Evolutionary conservation across 2,888 invertebrate species (phyloP).

Genomic region (Drosophila meridionalis): DNA sequence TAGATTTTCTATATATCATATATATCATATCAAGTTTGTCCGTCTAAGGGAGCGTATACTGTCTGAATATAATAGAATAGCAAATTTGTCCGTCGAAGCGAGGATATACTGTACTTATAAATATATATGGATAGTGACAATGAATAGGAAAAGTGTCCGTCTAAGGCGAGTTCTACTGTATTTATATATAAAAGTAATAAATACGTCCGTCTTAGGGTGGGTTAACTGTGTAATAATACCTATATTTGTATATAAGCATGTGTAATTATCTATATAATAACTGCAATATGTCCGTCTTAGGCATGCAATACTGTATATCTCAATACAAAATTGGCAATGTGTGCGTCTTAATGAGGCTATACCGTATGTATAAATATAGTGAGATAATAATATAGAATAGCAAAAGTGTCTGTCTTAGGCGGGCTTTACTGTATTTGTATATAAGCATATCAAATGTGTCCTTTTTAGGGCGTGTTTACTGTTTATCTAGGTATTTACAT

Average conservation of each 20-base stretch:
- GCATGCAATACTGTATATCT: background rate
- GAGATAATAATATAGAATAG: background rate
- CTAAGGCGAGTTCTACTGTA: background rate
- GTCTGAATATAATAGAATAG: background rate
- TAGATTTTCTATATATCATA: background rate
- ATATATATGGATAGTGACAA: background rate
- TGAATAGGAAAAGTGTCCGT: background rate
- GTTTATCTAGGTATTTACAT: background rate
- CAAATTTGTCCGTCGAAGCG: background rate
- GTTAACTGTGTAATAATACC: background rate
- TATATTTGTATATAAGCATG: no score
- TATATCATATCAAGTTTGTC: background rate
- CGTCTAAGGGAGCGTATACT: background rate
- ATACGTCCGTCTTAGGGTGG: background rate
- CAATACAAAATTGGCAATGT: background rate
- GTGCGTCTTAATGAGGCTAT: no score
- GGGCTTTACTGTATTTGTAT: background rate
- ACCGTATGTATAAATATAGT: background rate
- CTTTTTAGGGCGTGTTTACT: background rate
- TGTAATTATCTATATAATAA: no score
- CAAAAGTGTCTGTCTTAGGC: background rate
- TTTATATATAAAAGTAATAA: no score
- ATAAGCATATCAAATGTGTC: background rate
- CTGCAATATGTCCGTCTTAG: background rate
- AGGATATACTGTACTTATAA: background rate